Evolutionary conservation across 37 sponge, comb jelly and placozoan species (phyloP), one percentile per base, ranked within the genome.

Genomic region (Beroe ovata): DNA sequence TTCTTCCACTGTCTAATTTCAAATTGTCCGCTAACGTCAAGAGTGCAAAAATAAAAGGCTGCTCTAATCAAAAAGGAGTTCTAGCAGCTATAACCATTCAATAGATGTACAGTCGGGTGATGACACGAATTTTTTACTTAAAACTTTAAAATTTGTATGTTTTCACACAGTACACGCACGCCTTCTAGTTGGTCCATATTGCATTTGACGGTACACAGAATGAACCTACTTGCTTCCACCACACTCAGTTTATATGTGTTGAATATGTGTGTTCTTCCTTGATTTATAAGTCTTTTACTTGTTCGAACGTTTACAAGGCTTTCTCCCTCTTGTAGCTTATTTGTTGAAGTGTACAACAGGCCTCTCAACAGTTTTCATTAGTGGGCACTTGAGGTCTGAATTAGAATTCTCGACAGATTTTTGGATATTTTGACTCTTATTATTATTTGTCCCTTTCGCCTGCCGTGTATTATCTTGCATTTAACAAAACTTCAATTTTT

Each of bases 111-210:
- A 66, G 32, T 30, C 14, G 69, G 69, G 69, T 66, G 69, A 29
- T 66, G 69, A 66, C 69, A 66, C 30, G 30, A 66, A 66, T 29
- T 66, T 66, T 66, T 66, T 66, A 29, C 25, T 30, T 66, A 29
- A 29, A 66, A 66, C 25, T 30, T 66, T 66, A 66, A 66, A 66
- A 66, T 66, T 66, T 66, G 69, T 66, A 66, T 66, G 69, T 66
- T 66, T 66, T 66, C 69, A 66, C 69, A 66, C 69, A 66, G 35
- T 32, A 14, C 69, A 66, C 32, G 54, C 54, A 16, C 54, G 6
- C 54, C 54, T 47, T 16, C 54, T 11, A 47, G 54, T 47, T 47
- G 54, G 54, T 47, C 54, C 30, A 37, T 66, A 66, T 32, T 66
- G 16, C 69, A 66, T 8, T 66, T 66, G 25, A 66, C 30, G 69